Evolutionary conservation across 1,140 invertebrate genomes (phyloP).

Genomic region (Cydia strobilella): DNA sequence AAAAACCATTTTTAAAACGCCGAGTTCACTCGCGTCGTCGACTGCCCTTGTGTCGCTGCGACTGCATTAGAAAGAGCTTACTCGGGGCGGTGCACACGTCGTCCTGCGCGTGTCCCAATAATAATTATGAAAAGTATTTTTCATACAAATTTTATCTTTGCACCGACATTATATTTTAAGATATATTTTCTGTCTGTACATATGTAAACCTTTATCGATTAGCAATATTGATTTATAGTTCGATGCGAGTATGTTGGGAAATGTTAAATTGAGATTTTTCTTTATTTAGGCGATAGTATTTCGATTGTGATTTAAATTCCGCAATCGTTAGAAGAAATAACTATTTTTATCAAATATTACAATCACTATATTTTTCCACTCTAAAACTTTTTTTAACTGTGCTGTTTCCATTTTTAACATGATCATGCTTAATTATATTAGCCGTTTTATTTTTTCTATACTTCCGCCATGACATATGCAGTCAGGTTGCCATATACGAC

Average conservation of each 20-base stretch:
- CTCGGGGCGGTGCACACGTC: background rate
- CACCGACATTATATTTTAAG: conserved; percentile 48
- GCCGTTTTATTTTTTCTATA: conserved; percentile 1
- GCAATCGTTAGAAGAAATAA: conserved; percentile 9
- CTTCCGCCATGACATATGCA: conserved; percentile 14
- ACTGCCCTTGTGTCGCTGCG: background rate
- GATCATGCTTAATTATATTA: conserved; percentile 24
- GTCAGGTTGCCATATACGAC: conserved; percentile 24
- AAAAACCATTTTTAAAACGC: background rate
- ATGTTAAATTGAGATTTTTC: conserved; percentile 8
- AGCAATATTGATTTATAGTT: conserved; percentile 41
- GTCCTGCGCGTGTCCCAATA: conserved; percentile 18
- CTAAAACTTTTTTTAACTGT: conserved; percentile 13
- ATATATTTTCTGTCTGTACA: conserved; percentile 48
- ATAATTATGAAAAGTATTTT: conserved; percentile 44
- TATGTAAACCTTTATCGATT: conserved; percentile 50
- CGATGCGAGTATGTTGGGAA: background rate
- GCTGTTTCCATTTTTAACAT: background rate
- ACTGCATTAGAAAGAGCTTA: conserved; percentile 22
- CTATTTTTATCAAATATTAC: conserved; percentile 12
- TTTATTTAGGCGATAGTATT: background rate
- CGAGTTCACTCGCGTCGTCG: background rate
- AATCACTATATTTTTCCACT: conserved; percentile 20
- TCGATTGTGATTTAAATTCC: conserved; percentile 24
- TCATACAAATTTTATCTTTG: conserved; percentile 45